Evolutionary conservation across 2,113 vertebrate genomes (phyloP).

Genomic region (Amia ocellicauda): DNA sequence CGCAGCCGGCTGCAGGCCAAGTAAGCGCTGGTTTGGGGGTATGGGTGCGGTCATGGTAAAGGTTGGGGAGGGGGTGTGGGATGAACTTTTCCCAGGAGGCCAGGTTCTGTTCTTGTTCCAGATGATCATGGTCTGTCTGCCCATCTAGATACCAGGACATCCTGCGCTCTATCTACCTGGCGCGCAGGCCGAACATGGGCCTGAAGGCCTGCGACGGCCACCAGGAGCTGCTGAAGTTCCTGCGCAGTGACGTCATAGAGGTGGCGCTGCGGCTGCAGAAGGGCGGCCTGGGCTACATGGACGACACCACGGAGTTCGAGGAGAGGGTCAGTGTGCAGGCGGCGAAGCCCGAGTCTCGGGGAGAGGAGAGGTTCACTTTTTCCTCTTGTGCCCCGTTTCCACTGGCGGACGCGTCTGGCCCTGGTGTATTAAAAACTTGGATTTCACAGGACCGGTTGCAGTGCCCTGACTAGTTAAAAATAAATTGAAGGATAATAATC

Average conservation of each 20-base stretch:
- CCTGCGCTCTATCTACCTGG: conserved; percentile 84
- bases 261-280: conserved; percentile 90
- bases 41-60: neutral
- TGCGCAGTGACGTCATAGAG: conserved; percentile 91
- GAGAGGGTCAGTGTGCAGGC: conserved; percentile 65
- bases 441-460: too few relatives aligned
- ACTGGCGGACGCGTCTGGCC: too few relatives aligned
- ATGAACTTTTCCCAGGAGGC: neutral
- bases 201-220: conserved; percentile 83
- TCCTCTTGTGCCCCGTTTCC: too few relatives aligned
- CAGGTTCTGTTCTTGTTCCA: neutral
- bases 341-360: too few relatives aligned
- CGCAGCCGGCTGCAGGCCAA: conserved; percentile 79
- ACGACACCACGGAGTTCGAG: conserved; percentile 80
- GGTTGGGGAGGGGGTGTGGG: neutral
- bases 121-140: too few relatives aligned
- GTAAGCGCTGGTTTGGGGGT: conserved; percentile 50
- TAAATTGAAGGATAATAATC: too few relatives aligned
- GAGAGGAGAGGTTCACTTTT: too few relatives aligned
- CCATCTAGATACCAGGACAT: conserved; percentile 93
- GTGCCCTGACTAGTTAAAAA: too few relatives aligned
- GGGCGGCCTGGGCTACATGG: conserved; percentile 89
- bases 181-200: conserved; percentile 77
- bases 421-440: too few relatives aligned
- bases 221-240: conserved; percentile 82